Conservation (phyloP, 2,888 invertebrate species). For the Brachyptera risi region DNA sequence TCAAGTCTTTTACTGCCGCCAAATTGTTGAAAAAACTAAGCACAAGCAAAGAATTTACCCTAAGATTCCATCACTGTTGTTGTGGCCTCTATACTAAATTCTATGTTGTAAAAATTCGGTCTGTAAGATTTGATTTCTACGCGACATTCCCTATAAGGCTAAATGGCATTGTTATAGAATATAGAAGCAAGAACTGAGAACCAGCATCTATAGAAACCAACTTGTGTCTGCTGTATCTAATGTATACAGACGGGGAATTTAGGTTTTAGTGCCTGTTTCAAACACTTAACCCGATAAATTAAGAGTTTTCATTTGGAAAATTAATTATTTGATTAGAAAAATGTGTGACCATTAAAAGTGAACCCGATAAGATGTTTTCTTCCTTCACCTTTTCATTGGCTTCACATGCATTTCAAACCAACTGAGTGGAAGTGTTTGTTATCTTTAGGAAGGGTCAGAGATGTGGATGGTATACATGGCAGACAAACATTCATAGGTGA, state of each 20-base stretch:
- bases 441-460: not conserved
- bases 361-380: not conserved
- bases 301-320: conserved; percentile 18
- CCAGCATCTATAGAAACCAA: not conserved
- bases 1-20: conserved; percentile 10
- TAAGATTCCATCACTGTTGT: not conserved
- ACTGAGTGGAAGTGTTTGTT: not conserved
- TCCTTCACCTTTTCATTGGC: not conserved
- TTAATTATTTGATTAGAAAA: conserved; percentile 19
- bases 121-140: conserved; percentile 15
- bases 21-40: not conserved
- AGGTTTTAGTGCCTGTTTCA: conserved; percentile 4
- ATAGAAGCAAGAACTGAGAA: not conserved
- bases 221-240: conserved; percentile 19
- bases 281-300: conserved; percentile 19
- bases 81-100: conserved; percentile 11
- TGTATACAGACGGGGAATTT: conserved; percentile 3
- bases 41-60: not conserved
- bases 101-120: conserved; percentile 2
- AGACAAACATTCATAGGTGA: conserved; percentile 7
- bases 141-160: conserved; percentile 18
- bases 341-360: conserved; percentile 13
- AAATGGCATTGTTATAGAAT: conserved; percentile 17
- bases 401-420: too few relatives aligned
- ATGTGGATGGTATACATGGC: conserved; percentile 5